A percentile compares a stretch with the other conserved stretches of the same genome.
Evolutionary conservation across 1,140 invertebrate genomes (phyloP).

Genomic region (Chelonus insularis): DNA sequence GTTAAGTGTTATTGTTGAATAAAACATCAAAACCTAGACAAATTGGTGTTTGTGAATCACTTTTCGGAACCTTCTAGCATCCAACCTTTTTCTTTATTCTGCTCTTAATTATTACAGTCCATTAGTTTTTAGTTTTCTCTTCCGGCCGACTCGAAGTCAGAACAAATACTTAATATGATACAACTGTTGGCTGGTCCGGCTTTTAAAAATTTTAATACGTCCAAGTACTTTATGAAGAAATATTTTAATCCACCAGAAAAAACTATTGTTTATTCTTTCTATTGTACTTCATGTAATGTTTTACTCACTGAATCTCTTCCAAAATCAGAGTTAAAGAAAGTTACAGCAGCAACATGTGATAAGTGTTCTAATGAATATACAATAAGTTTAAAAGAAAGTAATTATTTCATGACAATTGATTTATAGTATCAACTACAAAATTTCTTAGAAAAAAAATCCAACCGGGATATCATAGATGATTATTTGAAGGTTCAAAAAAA

Average conservation of each 20-base stretch:
- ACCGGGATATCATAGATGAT: slow-evolving; percentile 9
- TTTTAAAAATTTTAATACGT: slow-evolving; percentile 16
- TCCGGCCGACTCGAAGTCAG: too few relatives aligned
- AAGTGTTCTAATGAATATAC: not conserved
- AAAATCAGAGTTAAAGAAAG: not conserved
- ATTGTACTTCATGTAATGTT: not conserved
- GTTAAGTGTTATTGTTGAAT: too few relatives aligned
- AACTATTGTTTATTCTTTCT: not conserved
- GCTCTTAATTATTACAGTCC: too few relatives aligned
- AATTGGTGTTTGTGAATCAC: too few relatives aligned
- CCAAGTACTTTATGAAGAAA: not conserved
- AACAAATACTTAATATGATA: slow-evolving; percentile 22
- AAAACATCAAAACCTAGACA: too few relatives aligned
- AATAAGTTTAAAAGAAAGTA: not conserved
- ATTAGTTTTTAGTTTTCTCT: too few relatives aligned
- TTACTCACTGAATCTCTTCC: not conserved
- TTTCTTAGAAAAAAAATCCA: slow-evolving; percentile 16
- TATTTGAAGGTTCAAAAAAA: not conserved
- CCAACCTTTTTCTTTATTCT: too few relatives aligned
- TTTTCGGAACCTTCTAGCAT: too few relatives aligned
- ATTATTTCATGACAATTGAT: slow-evolving; percentile 28
- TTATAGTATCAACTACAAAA: slow-evolving; percentile 29
- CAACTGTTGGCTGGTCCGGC: slow-evolving; percentile 28
- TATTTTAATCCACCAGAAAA: not conserved
- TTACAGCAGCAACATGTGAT: not conserved